Evolutionary conservation across 2,113 vertebrate species (phyloP), one percentile per base, ranked within the genome.

Genomic region (Gallinago media): DNA sequence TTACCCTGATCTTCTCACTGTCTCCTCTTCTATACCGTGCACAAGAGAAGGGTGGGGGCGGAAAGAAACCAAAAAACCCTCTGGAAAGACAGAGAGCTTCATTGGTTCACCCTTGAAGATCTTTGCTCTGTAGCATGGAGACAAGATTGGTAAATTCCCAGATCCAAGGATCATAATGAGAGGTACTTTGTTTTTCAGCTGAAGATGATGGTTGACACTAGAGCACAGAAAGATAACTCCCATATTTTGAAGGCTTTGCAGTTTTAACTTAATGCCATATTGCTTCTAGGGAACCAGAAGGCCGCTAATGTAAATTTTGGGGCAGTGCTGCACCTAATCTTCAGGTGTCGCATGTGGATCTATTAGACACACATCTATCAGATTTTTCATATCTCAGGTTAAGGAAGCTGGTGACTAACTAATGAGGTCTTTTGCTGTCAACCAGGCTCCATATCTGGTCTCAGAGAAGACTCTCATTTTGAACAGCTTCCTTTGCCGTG

Each of bases 301-400:
- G 11, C n/a, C 70, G 8, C 20, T 16, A 6, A 2, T 40, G 15
- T 82, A 75, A 81, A 42, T 81, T 77, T 52, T 68, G 6, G 23
- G 2, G 3, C 34, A 52, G 1, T 75, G 38, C 31, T 86, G 25
- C 42, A 61, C 1, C 27, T 47, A 31, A 15, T 86, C 12, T 89
- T 68, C 25, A 79, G 29, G 8, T 65, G 20, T 63, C 23, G 16
- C 2, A 2, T 9, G 22, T 76, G 47, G 12, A 40, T 92, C 32
- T 6, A 31, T 12, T 4, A 44, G 23, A 11, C 12, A 2, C 5
- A 13, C 5, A 15, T 52, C 15, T 54, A 1, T 68, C 0, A 0
- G 15, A 9, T 85, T 0, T 1, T 56, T 84, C 29, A 10, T 8
- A 6, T 59, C 32, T 84, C 6, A 5, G 10, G 26, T 77, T 70